Base-by-base conservation (phyloP, 2,797 vertebrate genomes). In the Ctenopoma multispine region DNA sequence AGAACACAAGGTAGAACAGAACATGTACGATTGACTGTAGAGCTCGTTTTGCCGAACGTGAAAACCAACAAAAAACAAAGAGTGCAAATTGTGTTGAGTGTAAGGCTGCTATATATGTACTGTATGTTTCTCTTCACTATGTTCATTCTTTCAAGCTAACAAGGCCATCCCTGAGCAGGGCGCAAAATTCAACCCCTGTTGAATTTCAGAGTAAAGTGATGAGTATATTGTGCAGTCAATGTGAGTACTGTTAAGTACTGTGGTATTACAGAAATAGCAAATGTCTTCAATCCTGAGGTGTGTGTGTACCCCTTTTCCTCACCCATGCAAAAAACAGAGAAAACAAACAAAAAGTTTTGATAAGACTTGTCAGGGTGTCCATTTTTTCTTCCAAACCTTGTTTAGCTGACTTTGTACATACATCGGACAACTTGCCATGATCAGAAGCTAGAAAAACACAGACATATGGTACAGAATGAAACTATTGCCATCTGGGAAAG, bases 161-260 rank as follows among this genome's bases (percentile, higher is more conserved):
- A 93, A 97, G 95, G 95, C 95, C 95, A 96, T 99, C 96, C 97
- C 97, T 99, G 97, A 99, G 97, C 95, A 93, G 92, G 92, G 91
- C 86, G 63, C 81, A 93, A 93, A 94, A 93, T 93, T 92, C 94
- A 93, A 95, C 94, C 89, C 90, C 86, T 68, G 91, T 92, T 94
- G 95, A 95, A 95, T 92, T 93, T 90, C 91, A 71, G 92, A 93
- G 92, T 94, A 93, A 93, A 93, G 95, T 95, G 95, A 93, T 92
- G 91, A 92, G 94, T 94, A 92, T 93, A 88, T 95, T 97, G 97
- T 98, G 96, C 97, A 97, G 93, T 95, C 92, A 90, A 90, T 92
- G 93, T 93, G 89, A 94, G 90, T 92, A 93, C 90, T 92, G 86
- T 88, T 82, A 77, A 82, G 91, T 93, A 91, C 88, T 91, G 86